Conservation (phyloP, 2,888 invertebrate species). For the Aelia acuminata region DNA sequence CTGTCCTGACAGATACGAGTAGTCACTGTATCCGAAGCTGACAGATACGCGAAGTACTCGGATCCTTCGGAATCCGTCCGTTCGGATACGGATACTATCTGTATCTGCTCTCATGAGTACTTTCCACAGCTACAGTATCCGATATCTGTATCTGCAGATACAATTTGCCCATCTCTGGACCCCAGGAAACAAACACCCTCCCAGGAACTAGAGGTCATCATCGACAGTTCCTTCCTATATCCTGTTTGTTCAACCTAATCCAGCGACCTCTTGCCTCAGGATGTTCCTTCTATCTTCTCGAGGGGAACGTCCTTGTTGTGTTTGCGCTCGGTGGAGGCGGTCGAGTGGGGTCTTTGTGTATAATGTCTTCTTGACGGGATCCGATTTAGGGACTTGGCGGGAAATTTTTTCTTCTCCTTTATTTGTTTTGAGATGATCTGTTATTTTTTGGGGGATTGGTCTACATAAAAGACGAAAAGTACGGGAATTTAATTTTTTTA, state of each 20-base stretch:
- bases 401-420: background rate
- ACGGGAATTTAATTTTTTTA: too few relatives aligned
- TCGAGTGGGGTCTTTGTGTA: background rate
- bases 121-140: too few relatives aligned
- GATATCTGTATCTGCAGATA: too few relatives aligned
- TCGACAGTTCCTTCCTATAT: background rate
- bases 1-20: too few relatives aligned
- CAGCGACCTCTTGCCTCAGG: background rate
- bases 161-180: too few relatives aligned
- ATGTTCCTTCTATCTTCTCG: background rate
- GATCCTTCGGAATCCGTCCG: too few relatives aligned
- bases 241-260: background rate
- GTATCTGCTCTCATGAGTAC: too few relatives aligned
- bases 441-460: too few relatives aligned
- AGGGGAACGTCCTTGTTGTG: background rate
- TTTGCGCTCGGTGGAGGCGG: background rate
- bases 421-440: background rate
- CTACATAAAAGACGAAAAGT: too few relatives aligned
- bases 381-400: background rate
- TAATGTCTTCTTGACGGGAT: background rate
- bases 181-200: slow-evolving; percentile 4
- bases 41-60: too few relatives aligned
- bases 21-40: too few relatives aligned
- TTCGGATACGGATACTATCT: too few relatives aligned
- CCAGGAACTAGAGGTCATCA: background rate